Conservation (phyloP, 2,888 invertebrate species). For the Tillus elongatus region DNA sequence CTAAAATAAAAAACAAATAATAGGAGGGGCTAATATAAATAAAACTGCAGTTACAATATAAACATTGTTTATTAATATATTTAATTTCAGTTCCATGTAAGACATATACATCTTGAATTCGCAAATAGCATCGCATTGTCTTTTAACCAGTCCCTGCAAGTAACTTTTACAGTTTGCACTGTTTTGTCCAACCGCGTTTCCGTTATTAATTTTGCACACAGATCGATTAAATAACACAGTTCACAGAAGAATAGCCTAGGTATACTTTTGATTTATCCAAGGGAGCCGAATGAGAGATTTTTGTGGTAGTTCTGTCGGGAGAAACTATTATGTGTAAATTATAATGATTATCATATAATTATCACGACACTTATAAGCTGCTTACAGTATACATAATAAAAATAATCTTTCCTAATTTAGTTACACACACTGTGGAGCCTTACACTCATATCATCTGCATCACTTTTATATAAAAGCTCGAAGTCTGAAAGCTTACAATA, state of each 20-base stretch:
- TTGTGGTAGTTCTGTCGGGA: neutral
- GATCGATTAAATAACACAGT: slow-evolving; percentile 20
- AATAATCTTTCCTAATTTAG: slow-evolving; percentile 34
- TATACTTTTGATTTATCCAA: slow-evolving; percentile 20
- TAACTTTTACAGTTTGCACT: too few species aligned
- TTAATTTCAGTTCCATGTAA: slow-evolving; percentile 36
- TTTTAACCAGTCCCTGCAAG: too few species aligned
- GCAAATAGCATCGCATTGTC: slow-evolving; percentile 17
- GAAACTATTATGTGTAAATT: slow-evolving; percentile 4
- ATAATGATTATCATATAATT: slow-evolving; percentile 31
- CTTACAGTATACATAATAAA: slow-evolving; percentile 36
- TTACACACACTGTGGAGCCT: slow-evolving; percentile 27
- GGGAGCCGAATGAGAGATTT: too few species aligned
- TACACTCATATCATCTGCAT: slow-evolving; percentile 27
- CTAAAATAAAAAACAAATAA: too few species aligned
- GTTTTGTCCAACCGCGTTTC: neutral
- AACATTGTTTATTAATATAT: slow-evolving; percentile 40
- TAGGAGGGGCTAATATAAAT: too few species aligned
- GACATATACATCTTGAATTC: slow-evolving; percentile 23
- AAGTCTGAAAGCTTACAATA: too few species aligned
- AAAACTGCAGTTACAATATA: slow-evolving; percentile 32
- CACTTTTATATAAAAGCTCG: too few species aligned
- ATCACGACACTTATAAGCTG: slow-evolving; percentile 42
- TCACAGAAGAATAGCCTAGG: slow-evolving; percentile 28
- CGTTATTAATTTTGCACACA: neutral